Evolutionary conservation across 2,113 vertebrate genomes (phyloP), one percentile per base, ranked within the genome.

Genomic region (Isurus oxyrinchus): DNA sequence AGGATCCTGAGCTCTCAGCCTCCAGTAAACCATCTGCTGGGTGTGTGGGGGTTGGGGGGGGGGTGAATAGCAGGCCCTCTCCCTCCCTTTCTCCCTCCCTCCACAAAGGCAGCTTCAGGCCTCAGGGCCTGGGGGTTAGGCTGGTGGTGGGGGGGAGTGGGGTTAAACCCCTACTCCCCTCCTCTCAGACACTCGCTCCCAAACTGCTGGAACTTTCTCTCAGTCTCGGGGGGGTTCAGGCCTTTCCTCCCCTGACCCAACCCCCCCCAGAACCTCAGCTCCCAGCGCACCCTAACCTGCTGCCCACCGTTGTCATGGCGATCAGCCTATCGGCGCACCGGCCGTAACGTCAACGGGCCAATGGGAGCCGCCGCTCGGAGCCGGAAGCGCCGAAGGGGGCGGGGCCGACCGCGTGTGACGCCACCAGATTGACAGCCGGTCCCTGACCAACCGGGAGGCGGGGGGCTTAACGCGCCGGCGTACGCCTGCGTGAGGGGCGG

Each of bases 261-360:
- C 69, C 84, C 84, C 44, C 40, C 10, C 25, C 14, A 91, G 31
- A 59, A 59, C n/a, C 81, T 49, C 90, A 40, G 67, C 66, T 31
- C 66, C 94, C 25, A 16, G 66, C 14, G 25, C 94, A 72, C 44
- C 67, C 94, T 31, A 53, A 49, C 94, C 44, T 95, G 67, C 94
- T 72, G 67, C 67, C 25, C 66, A 25, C 94, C 94, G 94, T 95
- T 95, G 94, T 95, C 94, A 95, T 95, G 94, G 94, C 66, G 67
- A 95, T 95, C 67, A 1, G 90, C 90, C 90, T 66, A 63, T 63
- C 90, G 35, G 35, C 59, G 67, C 27, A 13, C 94, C 44, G 66
- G 67, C 67, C 44, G 13, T 14, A 49, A 95, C 44, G 67, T 72
- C 67, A 40, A 3, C 3, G 27, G 67, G 44, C 23, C 94, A 53